phyloP scores from a whole-genome alignment of 2,113 vertebrate species.

The Australoheros scitulus region DNA sequence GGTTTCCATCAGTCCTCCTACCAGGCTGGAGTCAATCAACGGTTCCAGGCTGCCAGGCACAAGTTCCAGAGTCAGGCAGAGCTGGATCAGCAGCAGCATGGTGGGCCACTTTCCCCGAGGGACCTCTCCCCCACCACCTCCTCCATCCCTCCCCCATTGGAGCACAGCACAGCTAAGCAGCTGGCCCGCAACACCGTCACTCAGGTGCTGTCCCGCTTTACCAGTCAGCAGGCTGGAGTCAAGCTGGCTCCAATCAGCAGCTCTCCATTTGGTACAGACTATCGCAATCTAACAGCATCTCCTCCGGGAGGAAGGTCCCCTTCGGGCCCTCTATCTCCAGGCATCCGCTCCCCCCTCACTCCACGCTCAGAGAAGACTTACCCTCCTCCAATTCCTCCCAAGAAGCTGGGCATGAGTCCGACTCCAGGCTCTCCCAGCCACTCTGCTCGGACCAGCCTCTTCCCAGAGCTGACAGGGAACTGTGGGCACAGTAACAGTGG shows the following conservation, averaged over 20 bases:
- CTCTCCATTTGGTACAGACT: conserved; percentile 98
- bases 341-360: conserved; percentile 91
- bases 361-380: conserved; percentile 88
- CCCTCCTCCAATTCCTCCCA: conserved; percentile 89
- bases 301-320: conserved; percentile 82
- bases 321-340: conserved; percentile 87
- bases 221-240: conserved; percentile 89
- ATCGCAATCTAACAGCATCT: conserved; percentile 84
- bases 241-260: conserved; percentile 84
- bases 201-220: conserved; percentile 97
- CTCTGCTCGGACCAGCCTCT: conserved; percentile 75
- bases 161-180: conserved; percentile 91
- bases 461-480: conserved; percentile 84
- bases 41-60: conserved; percentile 95
- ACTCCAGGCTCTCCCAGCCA: conserved; percentile 84
- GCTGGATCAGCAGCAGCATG: conserved; percentile 82
- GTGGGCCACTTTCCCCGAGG: conserved; percentile 81
- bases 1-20: conserved; percentile 91
- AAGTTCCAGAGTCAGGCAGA: conserved; percentile 95
- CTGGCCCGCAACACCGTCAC: conserved; percentile 96
- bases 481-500: conserved; percentile 80
- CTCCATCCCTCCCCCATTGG: conserved; percentile 73
- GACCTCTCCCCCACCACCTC: conserved; percentile 91
- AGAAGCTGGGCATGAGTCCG: conserved; percentile 89
- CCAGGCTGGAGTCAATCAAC: conserved; percentile 94